phyloP scores from a whole-genome alignment of 2,113 vertebrate genomes.

The Pogonocichla stellata region DNA sequence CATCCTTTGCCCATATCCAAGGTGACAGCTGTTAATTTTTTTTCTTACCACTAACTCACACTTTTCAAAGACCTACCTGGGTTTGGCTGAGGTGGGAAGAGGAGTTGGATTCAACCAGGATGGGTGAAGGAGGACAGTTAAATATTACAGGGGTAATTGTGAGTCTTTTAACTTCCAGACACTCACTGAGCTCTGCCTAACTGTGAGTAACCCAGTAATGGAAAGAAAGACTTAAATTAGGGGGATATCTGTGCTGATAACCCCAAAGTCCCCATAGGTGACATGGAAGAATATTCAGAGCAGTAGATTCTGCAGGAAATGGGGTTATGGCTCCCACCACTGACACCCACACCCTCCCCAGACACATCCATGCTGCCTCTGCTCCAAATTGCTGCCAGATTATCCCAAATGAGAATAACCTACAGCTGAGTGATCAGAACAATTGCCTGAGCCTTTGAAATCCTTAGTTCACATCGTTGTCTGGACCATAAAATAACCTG shows the following conservation, averaged over 20 bases:
- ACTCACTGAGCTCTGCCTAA: background rate
- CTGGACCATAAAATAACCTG: background rate
- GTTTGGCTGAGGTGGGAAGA: background rate
- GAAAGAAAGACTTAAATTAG: background rate
- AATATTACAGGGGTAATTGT: background rate
- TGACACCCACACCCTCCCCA: background rate
- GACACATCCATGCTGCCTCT: background rate
- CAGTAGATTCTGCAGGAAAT: background rate
- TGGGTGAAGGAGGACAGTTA: background rate
- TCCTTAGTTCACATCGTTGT: background rate
- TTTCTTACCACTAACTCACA: background rate
- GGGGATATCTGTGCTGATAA: background rate
- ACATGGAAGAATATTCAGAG: background rate
- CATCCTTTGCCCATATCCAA: background rate
- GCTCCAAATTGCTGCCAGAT: constrained; percentile 14
- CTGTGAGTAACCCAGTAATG: background rate
- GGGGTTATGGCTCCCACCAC: background rate
- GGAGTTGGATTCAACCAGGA: background rate
- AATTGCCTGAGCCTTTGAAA: background rate
- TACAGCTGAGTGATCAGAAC: background rate
- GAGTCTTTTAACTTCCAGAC: background rate
- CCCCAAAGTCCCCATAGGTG: background rate
- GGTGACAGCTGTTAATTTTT: constrained; percentile 3
- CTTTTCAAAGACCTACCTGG: background rate
- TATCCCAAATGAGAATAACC: background rate